Evolutionary conservation across 2,888 invertebrate species (phyloP), one percentile per base, ranked within the genome.

Genomic region (Neoscelio sp.): DNA sequence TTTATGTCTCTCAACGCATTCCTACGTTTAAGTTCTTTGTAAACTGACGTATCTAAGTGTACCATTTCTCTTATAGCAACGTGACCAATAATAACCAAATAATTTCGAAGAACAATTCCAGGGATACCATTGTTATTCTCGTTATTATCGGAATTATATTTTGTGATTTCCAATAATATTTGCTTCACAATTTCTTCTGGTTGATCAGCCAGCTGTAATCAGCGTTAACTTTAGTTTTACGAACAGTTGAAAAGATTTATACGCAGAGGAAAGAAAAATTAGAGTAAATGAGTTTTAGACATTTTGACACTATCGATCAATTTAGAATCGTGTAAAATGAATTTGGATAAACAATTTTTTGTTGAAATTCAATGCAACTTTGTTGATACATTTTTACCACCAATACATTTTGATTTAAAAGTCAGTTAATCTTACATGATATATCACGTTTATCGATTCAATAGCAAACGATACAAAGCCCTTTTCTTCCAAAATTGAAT

Each of bases 1-100:
- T 87, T 90, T 33, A 86, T 84, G 12, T 88, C 87, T 12, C 83
- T 83, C 23, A 88, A 35, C n/a, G 91, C 91, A 75, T 94, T 92
- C 4, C 95, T 91, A 68, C 94, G 92, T 87, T 95, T 95, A 84
- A 97, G 91, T 89, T 97, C 97, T 77, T 95, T 95, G 84, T 97
- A 96, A 2, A 98, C 94, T 81, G 93, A 93, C 20, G 95, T 94
- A 85, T 98, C 98, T 65, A 98, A 92, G 88, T 95, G 95, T 54
- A 96, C 94, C 88, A 97, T 93, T 87, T 97, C 95, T 82, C 95
- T 94, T 67, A 96, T 90, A 0, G 96, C 96, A 77, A 96, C 92
- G 77, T 96, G 95, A 2, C 98, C 98, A 67, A 96, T 90, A 13
- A 95, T 87, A 78, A 91, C 89, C 46, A 94, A 83, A 8, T 93